Evolutionary conservation across 2,888 invertebrate genomes (phyloP), one percentile per base, ranked within the genome.

Genomic region (Cerastis rubricosa): DNA sequence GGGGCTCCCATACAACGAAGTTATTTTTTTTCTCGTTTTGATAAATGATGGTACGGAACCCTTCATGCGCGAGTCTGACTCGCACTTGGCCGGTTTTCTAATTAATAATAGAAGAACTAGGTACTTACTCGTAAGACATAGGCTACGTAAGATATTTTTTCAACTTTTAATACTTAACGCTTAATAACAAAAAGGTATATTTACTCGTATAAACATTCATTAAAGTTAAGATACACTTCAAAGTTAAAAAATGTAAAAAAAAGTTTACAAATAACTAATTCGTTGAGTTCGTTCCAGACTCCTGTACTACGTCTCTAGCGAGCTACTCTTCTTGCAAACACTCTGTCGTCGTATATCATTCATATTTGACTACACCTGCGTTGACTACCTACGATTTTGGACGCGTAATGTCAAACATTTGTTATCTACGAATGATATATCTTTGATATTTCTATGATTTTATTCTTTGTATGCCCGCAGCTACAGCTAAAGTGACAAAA

Each of bases 331-430:
- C 72, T 77, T 61, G n/a, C 70, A 66, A 72, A 77, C 83, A 85
- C 54, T 57, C 19, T 77, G 84, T 86, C 84, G 80, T 86, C 89
- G 65, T 91, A 91, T 89, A 91, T 92, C 91, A 92, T 89, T 90
- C 89, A 90, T 89, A 90, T 90, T 88, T 90, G 88, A 87, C 85
- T 90, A 91, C 91, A 92, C 91, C 91, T 92, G 91, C 77, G 88
- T 85, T 85, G 86, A 85, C 84, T 85, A 43, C 59, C 82, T 74
- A 69, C 76, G 71, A 81, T 81, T 85, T 81, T 74, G 68, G 35
- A 76, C 66, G 86, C 81, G 83, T 83, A 74, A 67, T 80, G 22
- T 43, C 49, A 49, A 72, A 85, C 25, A 43, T 14, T 61, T 22
- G 49, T 54, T 54, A 43, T 25, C 19, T 25, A 19, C 61, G 35